A percentile compares a stretch with the other conserved stretches of the same genome.
These are phyloP conservation scores for Acestrorhynchus altus DNA, from an alignment of 2,797 vertebrate genomes.

Conservation along the genomic window DNA sequence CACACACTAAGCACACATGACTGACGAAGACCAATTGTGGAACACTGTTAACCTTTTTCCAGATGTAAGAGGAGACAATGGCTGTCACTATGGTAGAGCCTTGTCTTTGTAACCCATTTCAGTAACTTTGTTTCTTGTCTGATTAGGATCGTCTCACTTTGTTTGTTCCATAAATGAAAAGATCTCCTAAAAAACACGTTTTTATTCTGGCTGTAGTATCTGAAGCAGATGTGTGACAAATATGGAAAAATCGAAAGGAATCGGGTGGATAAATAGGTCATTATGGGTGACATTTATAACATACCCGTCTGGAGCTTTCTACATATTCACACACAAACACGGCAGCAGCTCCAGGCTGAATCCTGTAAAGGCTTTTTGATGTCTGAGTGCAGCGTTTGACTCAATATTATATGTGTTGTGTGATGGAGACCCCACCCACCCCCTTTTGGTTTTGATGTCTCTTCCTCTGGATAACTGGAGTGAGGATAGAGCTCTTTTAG, in stretches of 20 bases:
- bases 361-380: neutral
- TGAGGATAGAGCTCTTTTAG: neutral
- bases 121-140: no score
- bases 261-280: neutral
- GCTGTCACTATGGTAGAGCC: neutral
- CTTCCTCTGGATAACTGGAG: conserved; percentile 14
- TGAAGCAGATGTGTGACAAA: no score
- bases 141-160: no score
- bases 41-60: no score
- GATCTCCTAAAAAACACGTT: no score
- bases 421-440: conserved; percentile 2
- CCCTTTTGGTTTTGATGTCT: conserved; percentile 16
- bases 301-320: neutral
- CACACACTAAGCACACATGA: no score
- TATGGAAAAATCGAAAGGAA: no score
- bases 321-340: neutral
- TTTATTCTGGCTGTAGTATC: no score
- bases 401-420: neutral
- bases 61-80: no score
- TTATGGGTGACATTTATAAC: neutral
- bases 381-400: conserved; percentile 22
- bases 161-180: no score
- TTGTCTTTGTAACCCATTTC: neutral
- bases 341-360: neutral
- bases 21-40: no score